phyloP scores from a whole-genome alignment of 2,113 vertebrate species.

The Halcyon senegalensis region DNA sequence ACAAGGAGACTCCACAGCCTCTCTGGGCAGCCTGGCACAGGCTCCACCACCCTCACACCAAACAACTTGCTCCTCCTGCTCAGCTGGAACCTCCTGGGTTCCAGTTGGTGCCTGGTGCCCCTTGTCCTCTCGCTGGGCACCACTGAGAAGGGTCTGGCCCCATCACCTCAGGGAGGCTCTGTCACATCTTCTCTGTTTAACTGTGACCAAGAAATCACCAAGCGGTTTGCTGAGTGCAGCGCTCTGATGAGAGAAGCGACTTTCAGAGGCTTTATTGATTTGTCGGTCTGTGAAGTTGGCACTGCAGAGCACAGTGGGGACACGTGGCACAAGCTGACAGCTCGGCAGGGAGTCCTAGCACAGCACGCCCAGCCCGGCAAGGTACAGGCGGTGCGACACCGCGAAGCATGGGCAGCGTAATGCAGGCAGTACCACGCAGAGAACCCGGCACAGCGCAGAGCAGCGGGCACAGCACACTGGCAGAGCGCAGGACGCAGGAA shows the following conservation, averaged over 20 bases:
- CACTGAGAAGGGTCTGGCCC: no score
- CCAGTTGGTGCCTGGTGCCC: no score
- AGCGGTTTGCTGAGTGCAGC: not conserved
- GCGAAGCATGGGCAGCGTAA: not conserved
- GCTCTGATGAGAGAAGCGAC: not conserved
- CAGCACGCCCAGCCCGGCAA: not conserved
- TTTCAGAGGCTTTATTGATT: slow-evolving; percentile 17
- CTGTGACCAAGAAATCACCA: not conserved
- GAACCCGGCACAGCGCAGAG: not conserved
- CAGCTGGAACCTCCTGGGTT: no score
- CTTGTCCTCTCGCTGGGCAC: no score
- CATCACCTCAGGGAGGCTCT: not conserved
- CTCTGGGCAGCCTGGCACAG: not conserved
- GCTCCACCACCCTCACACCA: not conserved
- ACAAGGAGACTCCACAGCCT: not conserved
- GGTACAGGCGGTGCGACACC: not conserved
- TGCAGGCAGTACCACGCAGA: not conserved
- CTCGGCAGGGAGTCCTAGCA: not conserved
- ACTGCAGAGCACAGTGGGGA: not conserved
- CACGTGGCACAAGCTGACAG: not conserved
- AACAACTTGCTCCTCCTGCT: not conserved
- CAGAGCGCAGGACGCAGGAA: not conserved
- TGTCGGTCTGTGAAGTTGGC: not conserved
- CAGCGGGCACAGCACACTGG: not conserved
- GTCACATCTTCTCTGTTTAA: not conserved